Evolutionary conservation across 2,888 invertebrate genomes (phyloP), one percentile per base, ranked within the genome.

Genomic region (Mechanitis mazaeus): DNA sequence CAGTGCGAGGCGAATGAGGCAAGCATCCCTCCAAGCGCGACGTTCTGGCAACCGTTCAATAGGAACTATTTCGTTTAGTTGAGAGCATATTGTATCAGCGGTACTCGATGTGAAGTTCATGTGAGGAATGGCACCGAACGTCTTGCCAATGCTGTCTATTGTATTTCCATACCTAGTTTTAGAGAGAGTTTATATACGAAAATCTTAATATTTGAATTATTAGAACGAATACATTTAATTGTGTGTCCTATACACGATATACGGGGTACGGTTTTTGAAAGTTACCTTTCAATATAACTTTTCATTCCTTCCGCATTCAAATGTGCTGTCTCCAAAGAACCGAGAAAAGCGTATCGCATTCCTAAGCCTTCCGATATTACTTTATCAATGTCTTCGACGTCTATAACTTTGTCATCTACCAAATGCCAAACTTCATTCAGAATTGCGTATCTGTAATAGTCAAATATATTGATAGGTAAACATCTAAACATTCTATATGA

Each of bases 281-380:
- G 58, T 63, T 71, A 90, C 82, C 93, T 90, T 72, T 93, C 93
- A 63, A 92, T 91, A 64, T 93, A 93, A 68, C 87, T 92, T 60
- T 83, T 76, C 91, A 92, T 92, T 87, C 97, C 97, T 84, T 97
- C 96, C 11, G 98, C 98, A 81, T 99, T 99, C 64, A 98, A 91
- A 84, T 98, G 98, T 0, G 96, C 96, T 0, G 97, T 97, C 90
- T 98, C 98, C 67, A 98, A 87, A 0, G 97, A 95, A 3, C 99
- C 99, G 64, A 98, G 91, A 87, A 98, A 98, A 6, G 98, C 98
- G 79, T 98, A 99, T 56, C 98, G 92, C 93, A 96, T 95, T 11
- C 98, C 98, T 47, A 99, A 92, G 9, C 98, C 98, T 78, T 97
- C 96, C 0, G 95, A 95, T 93, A 98, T 98, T 0, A 98, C 97